These are phyloP conservation scores for Strongylocentrotus purpuratus DNA, from an alignment of 35 echinoderm and acorn worm species.

Conservation along the genomic window DNA sequence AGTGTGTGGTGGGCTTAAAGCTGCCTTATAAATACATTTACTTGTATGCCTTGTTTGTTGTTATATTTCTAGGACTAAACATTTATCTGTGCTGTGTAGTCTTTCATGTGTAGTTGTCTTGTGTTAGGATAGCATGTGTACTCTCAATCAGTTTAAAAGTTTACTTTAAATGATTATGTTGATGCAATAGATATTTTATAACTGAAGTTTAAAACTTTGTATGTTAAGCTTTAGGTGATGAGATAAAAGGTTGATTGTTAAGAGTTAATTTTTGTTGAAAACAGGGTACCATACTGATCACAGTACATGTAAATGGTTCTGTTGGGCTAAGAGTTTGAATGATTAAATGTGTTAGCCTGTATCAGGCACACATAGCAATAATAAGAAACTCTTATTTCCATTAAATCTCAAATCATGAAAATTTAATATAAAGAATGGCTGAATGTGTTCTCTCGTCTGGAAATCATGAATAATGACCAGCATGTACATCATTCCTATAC, in stretches of 20 bases:
- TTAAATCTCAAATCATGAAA: too few relatives aligned
- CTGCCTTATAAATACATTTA: too few relatives aligned
- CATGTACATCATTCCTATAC: too few relatives aligned
- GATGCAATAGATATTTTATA: neutral
- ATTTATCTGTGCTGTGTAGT: neutral
- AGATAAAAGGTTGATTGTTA: neutral
- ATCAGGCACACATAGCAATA: neutral
- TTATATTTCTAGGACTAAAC: too few relatives aligned
- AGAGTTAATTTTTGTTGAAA: neutral
- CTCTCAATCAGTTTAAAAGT: neutral
- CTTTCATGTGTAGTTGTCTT: neutral
- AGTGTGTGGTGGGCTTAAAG: too few relatives aligned
- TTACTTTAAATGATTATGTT: neutral
- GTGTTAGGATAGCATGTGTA: neutral
- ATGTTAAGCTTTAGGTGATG: neutral
- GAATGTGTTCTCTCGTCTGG: too few relatives aligned
- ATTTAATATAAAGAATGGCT: too few relatives aligned
- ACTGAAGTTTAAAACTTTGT: neutral
- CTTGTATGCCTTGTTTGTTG: too few relatives aligned
- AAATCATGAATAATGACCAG: too few relatives aligned
- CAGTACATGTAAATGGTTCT: neutral
- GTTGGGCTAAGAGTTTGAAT: too few relatives aligned
- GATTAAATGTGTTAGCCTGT: neutral
- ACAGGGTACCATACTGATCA: neutral
- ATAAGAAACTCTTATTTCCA: too few relatives aligned